Percentiles rank a stretch among this genome's conserved stretches.
phyloP scores from a whole-genome alignment of 35 echinoderm and acorn worm genomes.

The Lytechinus pictus region DNA sequence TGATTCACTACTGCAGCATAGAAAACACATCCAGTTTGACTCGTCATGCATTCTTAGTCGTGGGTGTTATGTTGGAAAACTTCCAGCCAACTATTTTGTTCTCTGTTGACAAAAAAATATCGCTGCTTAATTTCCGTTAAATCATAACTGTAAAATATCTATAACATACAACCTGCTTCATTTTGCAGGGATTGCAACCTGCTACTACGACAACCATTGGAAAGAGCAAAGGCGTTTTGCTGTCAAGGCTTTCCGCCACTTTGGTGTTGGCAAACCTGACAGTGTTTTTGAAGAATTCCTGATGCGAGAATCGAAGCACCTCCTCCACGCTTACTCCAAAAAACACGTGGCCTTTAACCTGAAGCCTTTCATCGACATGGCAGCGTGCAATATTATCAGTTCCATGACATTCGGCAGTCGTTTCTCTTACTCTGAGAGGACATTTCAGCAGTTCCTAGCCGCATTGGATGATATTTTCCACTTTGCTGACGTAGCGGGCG shows the following conservation, averaged over 20 bases:
- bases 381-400: conserved; percentile 81
- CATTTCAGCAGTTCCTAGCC: conserved; percentile 42
- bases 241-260: conserved; percentile 52
- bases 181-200: conserved; percentile 38
- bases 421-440: conserved; percentile 60
- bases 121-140: too few species aligned
- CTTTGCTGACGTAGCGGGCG: conserved; percentile 21
- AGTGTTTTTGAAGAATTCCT: conserved; percentile 68
- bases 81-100: too few species aligned
- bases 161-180: not conserved
- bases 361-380: conserved; percentile 37
- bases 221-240: conserved; percentile 74
- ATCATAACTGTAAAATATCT: not conserved
- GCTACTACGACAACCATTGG: conserved; percentile 66
- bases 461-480: conserved; percentile 33
- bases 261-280: conserved; percentile 69
- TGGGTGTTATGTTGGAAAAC: too few species aligned
- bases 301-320: conserved; percentile 30
- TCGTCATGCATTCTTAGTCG: too few species aligned
- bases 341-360: conserved; percentile 62
- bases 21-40: too few species aligned
- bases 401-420: conserved; percentile 67
- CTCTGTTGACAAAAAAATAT: too few species aligned
- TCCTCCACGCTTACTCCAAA: conserved; percentile 45
- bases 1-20: too few species aligned